Evolutionary conservation across 2,797 vertebrate species (phyloP).

Genomic region (Nothura maculosa): DNA sequence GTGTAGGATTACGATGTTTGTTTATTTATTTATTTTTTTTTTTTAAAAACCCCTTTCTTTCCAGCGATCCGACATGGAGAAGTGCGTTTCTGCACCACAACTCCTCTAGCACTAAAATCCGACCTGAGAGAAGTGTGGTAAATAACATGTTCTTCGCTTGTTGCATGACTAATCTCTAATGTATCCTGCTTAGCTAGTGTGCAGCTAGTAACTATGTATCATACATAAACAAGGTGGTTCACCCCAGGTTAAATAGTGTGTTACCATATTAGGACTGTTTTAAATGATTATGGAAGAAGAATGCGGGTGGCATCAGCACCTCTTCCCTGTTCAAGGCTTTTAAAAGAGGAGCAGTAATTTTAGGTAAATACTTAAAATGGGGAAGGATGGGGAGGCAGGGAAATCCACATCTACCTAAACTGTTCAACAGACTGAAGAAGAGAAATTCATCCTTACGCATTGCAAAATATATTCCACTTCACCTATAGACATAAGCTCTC

Average conservation of each 20-base stretch:
- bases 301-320: neutral
- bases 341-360: neutral
- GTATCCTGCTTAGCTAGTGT: conserved; percentile 45
- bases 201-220: conserved; percentile 53
- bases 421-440: neutral
- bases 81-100: neutral
- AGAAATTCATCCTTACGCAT: neutral
- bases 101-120: neutral
- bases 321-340: neutral
- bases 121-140: neutral
- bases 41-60: neutral
- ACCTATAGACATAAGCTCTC: neutral
- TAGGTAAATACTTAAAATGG: neutral
- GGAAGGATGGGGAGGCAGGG: neutral
- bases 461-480: neutral
- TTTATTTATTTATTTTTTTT: neutral
- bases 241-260: conserved; percentile 32
- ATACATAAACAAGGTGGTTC: conserved; percentile 47
- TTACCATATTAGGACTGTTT: conserved; percentile 38
- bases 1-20: fast-evolving
- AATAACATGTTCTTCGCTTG: conserved; percentile 30
- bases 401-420: neutral
- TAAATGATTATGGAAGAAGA: conserved; percentile 3
- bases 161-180: conserved; percentile 47
- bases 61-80: fast-evolving